Evolutionary conservation across 2,113 vertebrate species (phyloP).

Genomic region (Parus major): DNA sequence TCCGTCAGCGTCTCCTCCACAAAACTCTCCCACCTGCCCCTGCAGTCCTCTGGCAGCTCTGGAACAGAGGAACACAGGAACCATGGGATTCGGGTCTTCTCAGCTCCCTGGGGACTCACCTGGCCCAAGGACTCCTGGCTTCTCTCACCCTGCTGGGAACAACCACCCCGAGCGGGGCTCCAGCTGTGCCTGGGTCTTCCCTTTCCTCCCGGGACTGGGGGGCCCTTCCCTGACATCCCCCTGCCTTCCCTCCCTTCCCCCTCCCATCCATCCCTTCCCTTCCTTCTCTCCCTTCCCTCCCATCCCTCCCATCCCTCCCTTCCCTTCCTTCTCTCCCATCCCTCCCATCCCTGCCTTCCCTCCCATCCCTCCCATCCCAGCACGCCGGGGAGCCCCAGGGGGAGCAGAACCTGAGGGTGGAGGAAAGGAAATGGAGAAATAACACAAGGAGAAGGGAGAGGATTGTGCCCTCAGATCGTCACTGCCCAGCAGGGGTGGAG

Average conservation of each 20-base stretch:
- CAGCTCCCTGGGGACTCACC: background rate
- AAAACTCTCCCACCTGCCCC: constrained; percentile 95
- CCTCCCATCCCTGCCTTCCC: background rate
- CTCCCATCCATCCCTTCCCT: too few relatives aligned
- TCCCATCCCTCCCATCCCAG: background rate
- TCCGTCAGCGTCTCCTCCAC: constrained; percentile 92
- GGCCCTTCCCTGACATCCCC: background rate
- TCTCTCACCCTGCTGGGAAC: background rate
- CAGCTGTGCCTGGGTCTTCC: background rate
- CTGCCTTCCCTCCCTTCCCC: too few relatives aligned
- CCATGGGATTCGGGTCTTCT: background rate
- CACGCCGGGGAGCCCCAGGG: background rate
- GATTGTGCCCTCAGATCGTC: background rate
- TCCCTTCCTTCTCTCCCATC: too few relatives aligned
- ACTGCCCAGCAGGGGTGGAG: background rate
- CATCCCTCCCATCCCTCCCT: too few relatives aligned
- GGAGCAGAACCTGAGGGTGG: background rate
- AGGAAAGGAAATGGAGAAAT: background rate
- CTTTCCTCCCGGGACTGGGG: background rate
- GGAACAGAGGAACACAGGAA: background rate
- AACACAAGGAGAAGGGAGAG: background rate
- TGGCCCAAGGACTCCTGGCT: background rate
- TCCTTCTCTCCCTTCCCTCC: too few relatives aligned
- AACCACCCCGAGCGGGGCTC: accelerated
- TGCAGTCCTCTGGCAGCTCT: constrained; percentile 94